Evolutionary conservation across 2,113 vertebrate genomes (phyloP), one percentile per base, ranked within the genome.

Genomic region (Triplophysa siluroides): DNA sequence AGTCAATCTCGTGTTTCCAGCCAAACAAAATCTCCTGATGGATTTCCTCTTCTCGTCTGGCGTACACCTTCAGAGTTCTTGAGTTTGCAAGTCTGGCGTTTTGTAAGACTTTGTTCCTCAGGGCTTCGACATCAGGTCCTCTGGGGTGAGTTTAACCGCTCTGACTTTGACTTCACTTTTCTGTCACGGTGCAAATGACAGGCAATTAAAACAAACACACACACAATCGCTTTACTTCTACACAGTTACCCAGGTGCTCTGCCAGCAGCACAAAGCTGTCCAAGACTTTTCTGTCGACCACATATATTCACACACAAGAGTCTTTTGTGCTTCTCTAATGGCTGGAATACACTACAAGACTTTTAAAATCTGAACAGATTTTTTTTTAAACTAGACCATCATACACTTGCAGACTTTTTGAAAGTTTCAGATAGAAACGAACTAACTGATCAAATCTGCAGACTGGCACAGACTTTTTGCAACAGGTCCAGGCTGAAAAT

Each of bases 91-190:
- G 68, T 19, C 69, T 71, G 26, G 52, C 21, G 33, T 33, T 38
- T 12, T 71, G 47, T 33, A 56, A n/a, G 54, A 2, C 1, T 56
- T 58, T 8, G 19, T 33, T 64, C 61, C 75, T 77, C 26, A 45
- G 29, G 12, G 16, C 52, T 60, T 60, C 54, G 56, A 72, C 19
- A 63, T 66, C n/a, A 9, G 8, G 61, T 38, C 43, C 43, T 45
- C 61, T 14, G 29, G 24, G 29, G 38, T 41, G 54, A 62, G 43
- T 24, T 24, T 67, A 60, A 0, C 54, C 74, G 9, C 62, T 76
- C 78, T 89, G 89, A 90, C 89, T 92, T 84, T 84, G 81, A 82
- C 76, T 88, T 88, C 88, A 90, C 87, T 72, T 76, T 88, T 87
- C 76, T 11, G 72, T 76, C 16, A 83, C 50, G 14, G 73, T 56